These are phyloP conservation scores for Gorsachius goisagi DNA, from an alignment of 2,113 vertebrate genomes.

Conservation along the genomic window DNA sequence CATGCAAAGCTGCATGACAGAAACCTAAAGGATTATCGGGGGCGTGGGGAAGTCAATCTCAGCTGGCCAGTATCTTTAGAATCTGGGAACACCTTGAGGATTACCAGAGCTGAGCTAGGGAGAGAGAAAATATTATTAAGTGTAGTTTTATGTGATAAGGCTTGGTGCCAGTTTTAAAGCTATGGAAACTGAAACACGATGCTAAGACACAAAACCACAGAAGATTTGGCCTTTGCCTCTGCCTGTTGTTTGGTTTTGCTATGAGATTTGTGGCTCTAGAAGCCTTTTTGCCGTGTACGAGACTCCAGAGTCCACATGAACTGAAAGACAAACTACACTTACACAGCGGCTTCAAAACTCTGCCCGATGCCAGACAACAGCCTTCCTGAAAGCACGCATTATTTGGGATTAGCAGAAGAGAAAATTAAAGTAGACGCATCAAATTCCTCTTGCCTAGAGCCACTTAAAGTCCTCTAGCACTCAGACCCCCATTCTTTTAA, in stretches of 20 bases:
- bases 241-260: not conserved
- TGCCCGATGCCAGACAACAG: not conserved
- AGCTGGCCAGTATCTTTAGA: not conserved
- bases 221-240: not conserved
- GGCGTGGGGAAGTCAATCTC: not conserved
- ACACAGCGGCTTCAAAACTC: not conserved
- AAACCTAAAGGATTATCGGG: not conserved
- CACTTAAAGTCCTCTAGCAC: not conserved
- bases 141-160: not conserved
- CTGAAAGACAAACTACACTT: not conserved
- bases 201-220: not conserved
- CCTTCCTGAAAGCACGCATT: not conserved
- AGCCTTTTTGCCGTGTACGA: not conserved
- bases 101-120: not conserved
- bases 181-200: not conserved
- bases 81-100: not conserved
- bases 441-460: not conserved
- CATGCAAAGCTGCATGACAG: not conserved
- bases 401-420: not conserved
- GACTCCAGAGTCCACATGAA: not conserved
- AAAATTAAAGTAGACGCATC: not conserved
- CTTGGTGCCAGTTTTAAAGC: not conserved
- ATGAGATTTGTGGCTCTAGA: not conserved
- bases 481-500: not conserved
- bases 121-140: not conserved